Evolutionary conservation across 2,113 vertebrate genomes (phyloP), one percentile per base, ranked within the genome.

Genomic region (Oncorhynchus tshawytscha): DNA sequence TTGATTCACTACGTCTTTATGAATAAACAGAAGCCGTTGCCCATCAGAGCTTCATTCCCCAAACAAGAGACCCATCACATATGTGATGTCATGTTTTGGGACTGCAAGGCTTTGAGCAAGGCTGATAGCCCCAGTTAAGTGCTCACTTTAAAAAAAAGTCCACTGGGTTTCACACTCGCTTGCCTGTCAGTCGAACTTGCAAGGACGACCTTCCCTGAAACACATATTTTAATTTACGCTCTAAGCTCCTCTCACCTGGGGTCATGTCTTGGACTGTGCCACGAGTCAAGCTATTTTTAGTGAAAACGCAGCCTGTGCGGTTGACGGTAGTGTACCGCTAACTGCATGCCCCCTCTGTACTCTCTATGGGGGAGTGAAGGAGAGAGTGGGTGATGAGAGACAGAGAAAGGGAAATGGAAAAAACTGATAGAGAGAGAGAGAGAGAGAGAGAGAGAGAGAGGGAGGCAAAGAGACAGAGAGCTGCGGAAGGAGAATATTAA

Each of bases 241-340:
- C 39, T 45, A 11, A 45, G 39, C 39, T 9, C 87, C 87, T 88
- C 85, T 91, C 86, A 86, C 83, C 72, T 84, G 78, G 67, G 2
- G 81, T 77, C 78, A 77, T 67, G 84, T 79, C 86, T 92, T 45
- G 39, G 39, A 45, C 9, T 45, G 9, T 2, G 39, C 8, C 39
- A 11, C 9, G 39, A 45, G 39, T 11, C 39, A 45, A 45, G 39
- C 9, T 45, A 45, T 45, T 45, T 91, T 87, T 89, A 92, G 87
- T 70, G 34, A 13, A 73, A 80, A 84, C 15, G 88, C 82, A 85
- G 82, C 84, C 89, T 45, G 39, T 45, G 39, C 39, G 9, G 8
- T 45, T 45, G 39, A 45, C 39, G 2, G 9, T 45, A 45, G 39
- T 7, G 8, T 8, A 39, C 34, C 39, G 39, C 39, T 39, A 39